Evolutionary conservation across 2,888 invertebrate species (phyloP).

Genomic region (Caradrina kadenii): DNA sequence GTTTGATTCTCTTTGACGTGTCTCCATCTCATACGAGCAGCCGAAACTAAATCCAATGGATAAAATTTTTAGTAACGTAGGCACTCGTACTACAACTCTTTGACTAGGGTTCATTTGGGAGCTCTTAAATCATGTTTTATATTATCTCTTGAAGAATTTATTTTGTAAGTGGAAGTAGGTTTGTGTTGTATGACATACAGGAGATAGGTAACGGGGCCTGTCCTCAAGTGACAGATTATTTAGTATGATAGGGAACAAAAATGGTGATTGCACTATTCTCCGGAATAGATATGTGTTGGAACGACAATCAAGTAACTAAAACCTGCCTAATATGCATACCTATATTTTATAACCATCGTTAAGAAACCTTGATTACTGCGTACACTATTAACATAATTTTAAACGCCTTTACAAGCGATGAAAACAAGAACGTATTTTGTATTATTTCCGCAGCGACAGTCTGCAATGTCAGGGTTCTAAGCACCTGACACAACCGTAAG

Average conservation of each 20-base stretch:
- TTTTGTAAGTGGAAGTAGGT: neutral
- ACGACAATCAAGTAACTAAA: no score
- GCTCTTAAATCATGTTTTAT: conserved; percentile 23
- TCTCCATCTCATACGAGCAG: neutral
- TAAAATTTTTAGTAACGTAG: neutral
- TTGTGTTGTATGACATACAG: no score
- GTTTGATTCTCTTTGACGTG: conserved; percentile 19
- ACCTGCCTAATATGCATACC: no score
- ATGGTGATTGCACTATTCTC: no score
- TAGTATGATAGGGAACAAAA: no score
- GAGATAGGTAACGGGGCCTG: no score
- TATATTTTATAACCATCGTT: neutral
- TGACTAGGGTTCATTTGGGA: conserved; percentile 18
- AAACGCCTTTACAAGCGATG: neutral
- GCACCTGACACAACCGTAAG: neutral
- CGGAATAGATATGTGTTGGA: no score
- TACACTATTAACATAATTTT: neutral
- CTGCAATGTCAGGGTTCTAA: no score
- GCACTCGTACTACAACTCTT: neutral
- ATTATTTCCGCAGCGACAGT: neutral
- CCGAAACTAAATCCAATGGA: neutral
- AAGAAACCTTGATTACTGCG: no score
- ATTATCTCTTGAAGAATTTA: conserved; percentile 10
- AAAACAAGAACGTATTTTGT: neutral
- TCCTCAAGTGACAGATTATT: no score